Evolutionary conservation across 2,113 vertebrate species (phyloP).

Genomic region (Aramus guarauna): DNA sequence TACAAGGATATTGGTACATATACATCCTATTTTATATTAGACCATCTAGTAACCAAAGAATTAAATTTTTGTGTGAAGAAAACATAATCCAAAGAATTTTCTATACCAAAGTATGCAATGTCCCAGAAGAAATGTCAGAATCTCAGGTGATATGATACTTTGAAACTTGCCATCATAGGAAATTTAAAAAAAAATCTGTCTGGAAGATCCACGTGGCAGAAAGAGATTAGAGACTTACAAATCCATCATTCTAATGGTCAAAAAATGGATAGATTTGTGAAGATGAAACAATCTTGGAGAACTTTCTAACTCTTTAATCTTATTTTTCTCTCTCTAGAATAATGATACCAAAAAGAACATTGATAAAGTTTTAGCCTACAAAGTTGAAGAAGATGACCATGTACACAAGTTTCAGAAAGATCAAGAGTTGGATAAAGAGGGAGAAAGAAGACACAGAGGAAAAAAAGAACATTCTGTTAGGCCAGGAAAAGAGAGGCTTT

Average conservation of each 20-base stretch:
- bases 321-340: conserved; percentile 11
- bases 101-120: neutral
- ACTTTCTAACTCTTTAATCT: neutral
- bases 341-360: conserved; percentile 23
- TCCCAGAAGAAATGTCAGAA: neutral
- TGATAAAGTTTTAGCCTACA: conserved; percentile 43
- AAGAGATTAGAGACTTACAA: neutral
- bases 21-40: neutral
- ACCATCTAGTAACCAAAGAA: neutral
- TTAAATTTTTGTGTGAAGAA: neutral
- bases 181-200: neutral
- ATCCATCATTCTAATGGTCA: neutral
- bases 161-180: neutral
- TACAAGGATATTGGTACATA: neutral
- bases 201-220: neutral
- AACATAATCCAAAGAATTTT: neutral
- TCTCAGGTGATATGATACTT: neutral
- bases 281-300: neutral
- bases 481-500: conserved; percentile 41
- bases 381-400: conserved; percentile 29
- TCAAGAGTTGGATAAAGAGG: conserved; percentile 31
- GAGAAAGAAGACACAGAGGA: conserved; percentile 54
- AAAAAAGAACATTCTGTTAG: conserved; percentile 34
- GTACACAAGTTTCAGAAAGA: conserved; percentile 44
- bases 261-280: neutral